Percentiles rank a stretch among this genome's conserved stretches.
phyloP scores from a whole-genome alignment of 2,888 invertebrate genomes.

The Eurois occulta region DNA sequence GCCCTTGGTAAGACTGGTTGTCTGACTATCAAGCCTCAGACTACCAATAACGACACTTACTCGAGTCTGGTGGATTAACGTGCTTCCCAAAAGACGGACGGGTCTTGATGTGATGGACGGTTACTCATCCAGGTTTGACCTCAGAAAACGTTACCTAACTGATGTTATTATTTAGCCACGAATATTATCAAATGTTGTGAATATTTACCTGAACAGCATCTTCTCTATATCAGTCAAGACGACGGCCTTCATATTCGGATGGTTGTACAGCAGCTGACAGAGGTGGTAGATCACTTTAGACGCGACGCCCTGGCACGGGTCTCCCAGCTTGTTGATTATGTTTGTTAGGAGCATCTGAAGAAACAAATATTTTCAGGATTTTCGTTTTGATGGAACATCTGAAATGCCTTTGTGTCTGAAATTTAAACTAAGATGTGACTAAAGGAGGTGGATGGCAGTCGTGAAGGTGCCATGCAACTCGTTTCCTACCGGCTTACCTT shows the following conservation, averaged over 20 bases:
- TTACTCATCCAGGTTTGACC: background rate
- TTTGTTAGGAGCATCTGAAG: slow-evolving; percentile 93
- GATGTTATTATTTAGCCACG: too few relatives aligned
- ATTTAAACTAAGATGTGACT: background rate
- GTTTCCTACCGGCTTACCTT: too few relatives aligned
- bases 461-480: too few relatives aligned
- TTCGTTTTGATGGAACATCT: background rate
- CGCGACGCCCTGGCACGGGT: slow-evolving; percentile 96
- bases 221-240: slow-evolving; percentile 97
- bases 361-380: background rate
- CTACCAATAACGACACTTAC: too few relatives aligned
- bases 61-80: too few relatives aligned
- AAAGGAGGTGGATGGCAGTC: too few relatives aligned
- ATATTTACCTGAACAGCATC: slow-evolving; percentile 93
- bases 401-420: background rate
- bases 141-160: background rate
- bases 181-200: too few relatives aligned
- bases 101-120: background rate
- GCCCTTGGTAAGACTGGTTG: too few relatives aligned
- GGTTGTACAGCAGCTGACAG: slow-evolving; percentile 94
- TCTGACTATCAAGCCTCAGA: too few relatives aligned
- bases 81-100: too few relatives aligned
- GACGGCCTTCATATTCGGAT: slow-evolving; percentile 97
- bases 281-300: slow-evolving; percentile 97
- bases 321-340: slow-evolving; percentile 98